Evolutionary conservation across 2,888 invertebrate genomes (phyloP), one percentile per base, ranked within the genome.

Genomic region (Elysia crispata): DNA sequence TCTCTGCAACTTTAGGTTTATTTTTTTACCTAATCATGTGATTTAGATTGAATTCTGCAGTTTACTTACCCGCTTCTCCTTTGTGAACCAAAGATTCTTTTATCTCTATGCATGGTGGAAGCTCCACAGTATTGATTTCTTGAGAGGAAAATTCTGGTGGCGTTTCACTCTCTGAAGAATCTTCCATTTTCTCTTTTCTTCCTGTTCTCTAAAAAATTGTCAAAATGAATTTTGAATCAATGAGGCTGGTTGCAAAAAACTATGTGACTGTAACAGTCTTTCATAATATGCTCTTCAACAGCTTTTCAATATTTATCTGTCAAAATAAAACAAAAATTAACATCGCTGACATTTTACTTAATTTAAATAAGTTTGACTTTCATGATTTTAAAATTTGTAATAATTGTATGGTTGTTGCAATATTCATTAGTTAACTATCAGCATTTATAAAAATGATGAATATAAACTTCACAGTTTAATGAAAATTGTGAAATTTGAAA

Each of bases 21-120:
- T 33, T 6, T 33, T 70, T 70, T 23, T 6, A 70, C 41, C n/a
- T 13, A 60, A 41, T 11, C 62, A 60, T 18, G 18, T 23, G n/a
- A 60, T 69, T 15, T 1, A 23, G 13, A 50, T 8, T 23, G 13
- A 54, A 54, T 28, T 50, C n/a, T 54, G 23, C 5, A 50, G 30
- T n/a, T 62, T 66, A 54, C 67, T 62, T 70, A 80, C 80, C 80
- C 28, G 49, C 70, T 18, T 49, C 41, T 70, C 80, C 80, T 49
- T 18, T 64, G 49, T 15, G 33, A 13, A 80, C 31, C 28, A 69
- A 72, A 28, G 80, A 80, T 41, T 76, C 80, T 60, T 54, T 70
- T 25, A 80, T 76, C 49, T 80, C 80, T 64, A 80, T 54, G 25
- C 64, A 72, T 20, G 80, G 70, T 25, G 80, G 80, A 23, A 80